Conservation (phyloP, 2,113 vertebrate genomes). For the Atrichornis clamosus region DNA sequence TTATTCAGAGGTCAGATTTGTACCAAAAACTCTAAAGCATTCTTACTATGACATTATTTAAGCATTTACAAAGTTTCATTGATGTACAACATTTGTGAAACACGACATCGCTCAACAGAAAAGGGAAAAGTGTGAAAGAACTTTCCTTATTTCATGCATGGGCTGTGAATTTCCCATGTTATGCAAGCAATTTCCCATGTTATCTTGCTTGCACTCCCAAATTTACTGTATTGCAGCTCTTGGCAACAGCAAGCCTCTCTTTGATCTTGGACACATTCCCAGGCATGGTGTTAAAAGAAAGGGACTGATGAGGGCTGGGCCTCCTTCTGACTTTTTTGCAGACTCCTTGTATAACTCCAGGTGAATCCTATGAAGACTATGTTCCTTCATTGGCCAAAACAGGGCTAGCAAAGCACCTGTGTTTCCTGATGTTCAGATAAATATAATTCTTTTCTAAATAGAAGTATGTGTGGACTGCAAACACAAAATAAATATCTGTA, state of each 20-base stretch:
- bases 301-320: not conserved
- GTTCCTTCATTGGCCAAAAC: not conserved
- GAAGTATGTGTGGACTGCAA: not conserved
- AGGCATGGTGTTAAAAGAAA: not conserved
- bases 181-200: not conserved
- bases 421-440: not conserved
- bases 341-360: not conserved
- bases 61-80: not conserved
- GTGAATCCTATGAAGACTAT: not conserved
- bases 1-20: constrained; percentile 33
- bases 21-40: constrained; percentile 5
- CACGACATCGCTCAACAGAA: not conserved
- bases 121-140: not conserved
- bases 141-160: rapidly evolving
- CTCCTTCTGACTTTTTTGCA: not conserved
- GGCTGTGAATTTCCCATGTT: not conserved
- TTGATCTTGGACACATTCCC: not conserved
- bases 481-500: not conserved
- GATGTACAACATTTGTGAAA: not conserved
- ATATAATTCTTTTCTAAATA: not conserved
- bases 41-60: not conserved
- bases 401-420: not conserved
- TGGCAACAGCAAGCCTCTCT: not conserved
- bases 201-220: not conserved
- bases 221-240: not conserved